phyloP scores from a whole-genome alignment of 1,140 invertebrate species.

The Hyles euphorbiae region DNA sequence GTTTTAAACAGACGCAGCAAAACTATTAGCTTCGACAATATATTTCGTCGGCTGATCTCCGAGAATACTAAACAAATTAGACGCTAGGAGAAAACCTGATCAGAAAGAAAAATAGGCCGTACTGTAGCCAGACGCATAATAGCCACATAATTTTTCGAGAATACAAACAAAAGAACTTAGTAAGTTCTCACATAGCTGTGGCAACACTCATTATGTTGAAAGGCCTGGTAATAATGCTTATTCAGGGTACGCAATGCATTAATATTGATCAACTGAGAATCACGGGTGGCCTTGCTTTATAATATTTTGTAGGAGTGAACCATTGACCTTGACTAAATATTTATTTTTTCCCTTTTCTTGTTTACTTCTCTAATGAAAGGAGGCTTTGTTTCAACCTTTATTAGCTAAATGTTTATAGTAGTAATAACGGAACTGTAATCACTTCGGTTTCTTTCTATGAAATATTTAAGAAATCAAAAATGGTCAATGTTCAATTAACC shows the following conservation, averaged over 20 bases:
- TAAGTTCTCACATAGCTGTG: constrained; percentile 21
- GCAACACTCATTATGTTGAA: constrained; percentile 37
- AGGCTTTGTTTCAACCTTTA: not conserved
- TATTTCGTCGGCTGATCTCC: too few species aligned
- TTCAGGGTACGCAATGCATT: constrained; percentile 26
- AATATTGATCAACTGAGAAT: constrained; percentile 33
- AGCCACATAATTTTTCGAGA: constrained; percentile 3
- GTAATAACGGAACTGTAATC: too few species aligned
- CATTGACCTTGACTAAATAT: constrained; percentile 29
- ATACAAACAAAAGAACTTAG: constrained; percentile 28
- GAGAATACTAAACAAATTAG: too few species aligned
- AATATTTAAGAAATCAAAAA: too few species aligned
- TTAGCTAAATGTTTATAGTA: not conserved
- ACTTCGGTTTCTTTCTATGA: too few species aligned
- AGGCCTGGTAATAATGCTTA: constrained; percentile 28
- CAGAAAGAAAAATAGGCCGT: constrained; percentile 3
- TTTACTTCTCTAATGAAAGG: constrained; percentile 3
- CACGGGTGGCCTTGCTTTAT: constrained; percentile 20
- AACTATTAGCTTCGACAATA: too few species aligned
- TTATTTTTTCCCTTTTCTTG: constrained; percentile 14
- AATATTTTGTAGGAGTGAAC: constrained; percentile 17
- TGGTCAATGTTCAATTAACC: too few species aligned
- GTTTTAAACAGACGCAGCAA: too few species aligned
- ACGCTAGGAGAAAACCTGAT: not conserved
- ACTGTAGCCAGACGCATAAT: not conserved